Conservation (phyloP, 2,888 invertebrate genomes). For the Mythimna vitellina region DNA sequence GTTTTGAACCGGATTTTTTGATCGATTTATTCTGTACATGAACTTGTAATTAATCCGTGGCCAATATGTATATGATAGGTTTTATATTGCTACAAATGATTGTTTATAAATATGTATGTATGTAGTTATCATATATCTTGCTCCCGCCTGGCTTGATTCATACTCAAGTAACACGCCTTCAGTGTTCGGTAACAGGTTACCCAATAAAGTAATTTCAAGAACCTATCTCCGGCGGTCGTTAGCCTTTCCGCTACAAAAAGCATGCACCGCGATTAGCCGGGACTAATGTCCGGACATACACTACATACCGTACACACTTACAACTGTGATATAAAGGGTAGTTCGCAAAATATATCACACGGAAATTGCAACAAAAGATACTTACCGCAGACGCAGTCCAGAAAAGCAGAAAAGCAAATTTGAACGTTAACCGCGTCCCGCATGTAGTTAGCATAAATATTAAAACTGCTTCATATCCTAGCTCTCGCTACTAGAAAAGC, state of each 20-base stretch:
- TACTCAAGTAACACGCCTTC: slow-evolving; percentile 81
- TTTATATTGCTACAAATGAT: slow-evolving; percentile 62
- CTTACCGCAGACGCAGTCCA: slow-evolving; percentile 1
- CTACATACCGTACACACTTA: slow-evolving; percentile 37
- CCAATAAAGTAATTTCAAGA: slow-evolving; percentile 88
- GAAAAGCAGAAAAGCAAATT: slow-evolving; percentile 18
- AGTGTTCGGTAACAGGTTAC: slow-evolving; percentile 85
- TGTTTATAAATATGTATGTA: slow-evolving; percentile 69
- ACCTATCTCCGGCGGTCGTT: slow-evolving; percentile 84
- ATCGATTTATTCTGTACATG: slow-evolving; percentile 70
- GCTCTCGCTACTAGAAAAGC: slow-evolving; percentile 16
- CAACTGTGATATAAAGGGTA: slow-evolving; percentile 43
- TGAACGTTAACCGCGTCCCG: slow-evolving; percentile 18
- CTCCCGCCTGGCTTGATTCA: slow-evolving; percentile 79
- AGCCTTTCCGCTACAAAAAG: slow-evolving; percentile 84
- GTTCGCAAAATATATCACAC: slow-evolving; percentile 22
- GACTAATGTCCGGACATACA: slow-evolving; percentile 74
- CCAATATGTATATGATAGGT: slow-evolving; percentile 56
- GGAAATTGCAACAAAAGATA: slow-evolving; percentile 34
- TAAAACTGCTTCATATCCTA: slow-evolving; percentile 26
- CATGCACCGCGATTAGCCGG: slow-evolving; percentile 78
- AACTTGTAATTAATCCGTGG: slow-evolving; percentile 70
- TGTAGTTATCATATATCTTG: slow-evolving; percentile 72
- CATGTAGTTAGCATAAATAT: slow-evolving; percentile 18
- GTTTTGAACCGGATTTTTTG: slow-evolving; percentile 66